Evolutionary conservation across 1,140 invertebrate species (phyloP), one percentile per base, ranked within the genome.

Genomic region (Ladona fulva): DNA sequence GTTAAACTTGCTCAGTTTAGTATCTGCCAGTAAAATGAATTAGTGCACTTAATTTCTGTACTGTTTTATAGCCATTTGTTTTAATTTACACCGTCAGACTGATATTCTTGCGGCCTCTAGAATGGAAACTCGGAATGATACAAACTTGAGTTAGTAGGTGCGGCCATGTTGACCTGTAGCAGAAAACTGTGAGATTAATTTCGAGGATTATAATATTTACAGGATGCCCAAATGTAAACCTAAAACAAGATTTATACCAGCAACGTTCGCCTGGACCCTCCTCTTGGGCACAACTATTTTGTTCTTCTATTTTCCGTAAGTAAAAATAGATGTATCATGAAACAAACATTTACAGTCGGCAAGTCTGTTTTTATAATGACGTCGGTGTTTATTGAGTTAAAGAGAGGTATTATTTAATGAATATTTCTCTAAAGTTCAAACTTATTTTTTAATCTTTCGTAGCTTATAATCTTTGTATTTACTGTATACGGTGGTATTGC

Each of bases 261-360:
- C 96, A 84, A 94, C 94, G 83, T 94, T 97, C 88, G 97, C 97
- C 83, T 99, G 97, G 97, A 91, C 92, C 80, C 88, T 99, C 82
- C 89, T 99, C 81, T 87, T 98, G 82, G 91, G 91, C 82, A 94
- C 95, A 80, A 97, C 96, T 81, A 91, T 91, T 82, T 89, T 96
- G 81, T 99, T 98, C 90, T 98, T 97, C 88, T 95, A 93, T 86
- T 97, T 95, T 87, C 95, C 96, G 96, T 97, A 90, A 97, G 95
- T 96, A 80, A 77, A 78, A 25, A 80, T 79, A 79, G 29, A 80
- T 78, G 77, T 76, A 80, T 6, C 14, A 22, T 6, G n/a, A 19
- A 66, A 22, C 52, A 19, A 66, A 66, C n/a, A 66, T 66, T 66
- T 19, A 12, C 14, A 66, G 52, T 66, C 52, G 52, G 52, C 52